Base-by-base conservation (phyloP, 1,140 invertebrate species). In the Drosophila varians region DNA sequence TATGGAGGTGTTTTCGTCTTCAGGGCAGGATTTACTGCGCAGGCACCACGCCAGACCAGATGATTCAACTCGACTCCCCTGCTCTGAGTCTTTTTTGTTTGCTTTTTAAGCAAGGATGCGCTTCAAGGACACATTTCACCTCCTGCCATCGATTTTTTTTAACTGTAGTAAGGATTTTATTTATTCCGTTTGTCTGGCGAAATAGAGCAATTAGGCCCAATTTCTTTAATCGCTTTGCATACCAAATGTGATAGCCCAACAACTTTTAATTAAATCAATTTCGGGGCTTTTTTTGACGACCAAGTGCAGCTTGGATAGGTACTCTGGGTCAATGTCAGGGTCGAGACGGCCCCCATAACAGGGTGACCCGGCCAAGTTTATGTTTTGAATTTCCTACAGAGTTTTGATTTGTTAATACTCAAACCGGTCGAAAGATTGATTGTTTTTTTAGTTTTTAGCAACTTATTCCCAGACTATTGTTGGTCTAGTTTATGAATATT, bases 41-140 rank as follows among this genome's bases (percentile, higher is more conserved):
- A 80, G 53, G 57, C 52, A 64, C 54, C 42, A 11, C 14, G 83
- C 83, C 78, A 82, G 23, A 82, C 83, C 78, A 82, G 52, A 73
- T 82, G 74, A 71, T 83, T 43, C 16, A 1, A 25, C 38, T 48
- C 9, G 2, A 31, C 38, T 53, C 12, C 31, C 12, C 31, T 31
- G 6, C 38, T 42, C 38, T 18, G 8, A 6, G 8, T 6, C 6
- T 16, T 9, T 3, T 18, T 42, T 42, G 12, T 40, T 16, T 16
- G 38, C 38, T 18, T 16, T 3, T 16, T 19, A 5, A 9, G n/a
- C 18, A 34, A 43, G 57, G 57, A 64, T 65, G 45, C 8, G 14
- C 38, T 31, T 66, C 62, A 48, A 56, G 64, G 62, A 25, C 62
- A 69, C 40, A 26, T 47, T 21, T 16, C 9, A 68, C 18, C 42